A percentile compares a stretch with the other conserved stretches of the same genome.
Conservation (phyloP, 64 coral and sea anemone species). For the Pachyseris speciosa region DNA sequence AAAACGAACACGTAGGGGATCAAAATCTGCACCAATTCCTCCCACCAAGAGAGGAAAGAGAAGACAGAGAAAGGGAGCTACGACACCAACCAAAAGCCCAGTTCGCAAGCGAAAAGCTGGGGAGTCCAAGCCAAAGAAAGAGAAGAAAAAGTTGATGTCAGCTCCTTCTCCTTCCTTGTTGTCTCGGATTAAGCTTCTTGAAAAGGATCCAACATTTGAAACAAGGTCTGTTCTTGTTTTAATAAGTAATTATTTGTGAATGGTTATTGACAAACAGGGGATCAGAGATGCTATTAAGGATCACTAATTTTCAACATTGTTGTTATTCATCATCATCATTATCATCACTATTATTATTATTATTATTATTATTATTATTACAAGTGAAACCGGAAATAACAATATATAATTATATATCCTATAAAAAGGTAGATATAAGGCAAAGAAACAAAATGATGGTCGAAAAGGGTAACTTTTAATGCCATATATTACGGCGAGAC, state of each 20-base stretch:
- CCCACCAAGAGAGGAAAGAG: conserved; percentile 62
- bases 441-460: too few species aligned
- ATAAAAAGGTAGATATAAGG: too few species aligned
- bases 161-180: conserved; percentile 66
- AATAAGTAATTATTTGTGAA: neutral
- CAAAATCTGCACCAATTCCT: conserved; percentile 31
- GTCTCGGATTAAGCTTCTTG: conserved; percentile 65
- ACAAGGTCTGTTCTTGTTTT: conserved; percentile 54
- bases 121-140: conserved; percentile 53
- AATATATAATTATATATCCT: too few species aligned
- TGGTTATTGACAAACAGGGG: too few species aligned
- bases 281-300: too few species aligned
- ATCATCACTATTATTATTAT: too few species aligned
- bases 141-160: conserved; percentile 80
- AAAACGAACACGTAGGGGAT: conserved; percentile 69
- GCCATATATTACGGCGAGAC: too few species aligned
- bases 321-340: too few species aligned
- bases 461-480: too few species aligned
- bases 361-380: too few species aligned
- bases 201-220: conserved; percentile 89
- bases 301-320: too few species aligned
- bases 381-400: too few species aligned
- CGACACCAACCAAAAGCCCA: conserved; percentile 47
- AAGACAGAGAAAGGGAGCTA: conserved; percentile 35
- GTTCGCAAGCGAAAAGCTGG: conserved; percentile 63